These are phyloP conservation scores for Dreissena polymorpha DNA, from an alignment of 1,140 invertebrate species.

Conservation along the genomic window DNA sequence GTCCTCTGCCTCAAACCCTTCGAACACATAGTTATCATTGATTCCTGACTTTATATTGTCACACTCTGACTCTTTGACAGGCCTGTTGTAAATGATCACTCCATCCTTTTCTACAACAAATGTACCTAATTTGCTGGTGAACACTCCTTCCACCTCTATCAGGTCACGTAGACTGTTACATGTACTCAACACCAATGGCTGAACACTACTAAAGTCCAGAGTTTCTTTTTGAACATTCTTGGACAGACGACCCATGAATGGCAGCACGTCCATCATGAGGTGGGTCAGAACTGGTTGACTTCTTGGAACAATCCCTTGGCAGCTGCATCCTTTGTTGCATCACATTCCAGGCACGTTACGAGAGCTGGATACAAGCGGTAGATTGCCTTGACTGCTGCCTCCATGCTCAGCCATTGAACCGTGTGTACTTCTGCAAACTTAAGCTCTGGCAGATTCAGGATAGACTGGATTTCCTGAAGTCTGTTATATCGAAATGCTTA, in stretches of 20 bases:
- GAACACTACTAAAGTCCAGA: constrained; percentile 9
- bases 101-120: constrained; percentile 9
- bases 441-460: constrained; percentile 33
- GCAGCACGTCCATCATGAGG: constrained; percentile 41
- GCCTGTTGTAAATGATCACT: background rate
- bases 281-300: constrained; percentile 24
- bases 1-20: constrained; percentile 27
- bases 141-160: background rate
- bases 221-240: constrained; percentile 1
- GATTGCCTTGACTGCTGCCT: constrained; percentile 8
- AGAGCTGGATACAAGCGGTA: constrained; percentile 21
- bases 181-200: background rate
- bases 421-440: constrained; percentile 14
- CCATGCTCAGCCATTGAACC: constrained; percentile 20
- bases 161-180: constrained; percentile 17
- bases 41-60: background rate
- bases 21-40: background rate
- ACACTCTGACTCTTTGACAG: constrained; percentile 3
- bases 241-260: constrained; percentile 14
- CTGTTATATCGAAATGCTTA: constrained; percentile 5
- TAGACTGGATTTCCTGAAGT: background rate
- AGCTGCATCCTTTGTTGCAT: constrained; percentile 15
- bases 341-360: constrained; percentile 31
- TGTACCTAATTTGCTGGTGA: background rate
- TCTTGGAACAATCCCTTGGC: constrained; percentile 28